Percentiles rank a stretch among this genome's conserved stretches.
phyloP scores from a whole-genome alignment of 2,113 vertebrate genomes.

The Calidris pugnax region DNA sequence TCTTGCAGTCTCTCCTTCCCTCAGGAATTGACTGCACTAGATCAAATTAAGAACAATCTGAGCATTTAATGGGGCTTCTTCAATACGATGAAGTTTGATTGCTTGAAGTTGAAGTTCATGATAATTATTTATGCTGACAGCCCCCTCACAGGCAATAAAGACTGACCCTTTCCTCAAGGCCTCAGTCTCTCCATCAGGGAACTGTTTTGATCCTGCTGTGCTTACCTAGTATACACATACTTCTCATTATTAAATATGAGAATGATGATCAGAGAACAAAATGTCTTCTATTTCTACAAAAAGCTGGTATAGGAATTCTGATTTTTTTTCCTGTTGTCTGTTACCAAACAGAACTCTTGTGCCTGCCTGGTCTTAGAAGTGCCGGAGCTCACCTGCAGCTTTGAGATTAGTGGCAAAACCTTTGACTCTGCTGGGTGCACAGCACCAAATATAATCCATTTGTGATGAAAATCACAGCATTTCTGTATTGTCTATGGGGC shows the following conservation, averaged over 20 bases:
- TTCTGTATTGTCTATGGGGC: not conserved
- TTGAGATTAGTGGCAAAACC: not conserved
- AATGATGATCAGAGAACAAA: not conserved
- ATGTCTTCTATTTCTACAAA: not conserved
- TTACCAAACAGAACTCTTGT: not conserved
- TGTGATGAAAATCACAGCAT: not conserved
- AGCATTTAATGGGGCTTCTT: conserved; percentile 62
- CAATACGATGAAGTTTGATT: conserved; percentile 54
- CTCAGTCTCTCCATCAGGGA: not conserved
- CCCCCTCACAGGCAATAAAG: conserved; percentile 33
- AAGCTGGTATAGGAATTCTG: not conserved
- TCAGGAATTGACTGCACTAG: conserved; percentile 34
- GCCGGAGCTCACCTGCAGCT: not conserved
- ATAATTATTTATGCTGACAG: conserved; percentile 68
- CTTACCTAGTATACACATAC: not conserved
- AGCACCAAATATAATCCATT: not conserved
- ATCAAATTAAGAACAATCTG: conserved; percentile 73
- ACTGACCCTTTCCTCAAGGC: conserved; percentile 3
- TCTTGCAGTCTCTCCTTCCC: conserved; percentile 57
- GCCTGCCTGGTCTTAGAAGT: not conserved
- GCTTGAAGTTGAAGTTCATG: conserved; percentile 65
- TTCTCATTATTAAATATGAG: not conserved
- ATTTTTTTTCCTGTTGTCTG: not conserved
- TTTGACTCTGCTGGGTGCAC: not conserved
- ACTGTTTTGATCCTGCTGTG: not conserved